Base-by-base conservation (phyloP, 2,888 invertebrate species). In the Epinotia nisella region DNA sequence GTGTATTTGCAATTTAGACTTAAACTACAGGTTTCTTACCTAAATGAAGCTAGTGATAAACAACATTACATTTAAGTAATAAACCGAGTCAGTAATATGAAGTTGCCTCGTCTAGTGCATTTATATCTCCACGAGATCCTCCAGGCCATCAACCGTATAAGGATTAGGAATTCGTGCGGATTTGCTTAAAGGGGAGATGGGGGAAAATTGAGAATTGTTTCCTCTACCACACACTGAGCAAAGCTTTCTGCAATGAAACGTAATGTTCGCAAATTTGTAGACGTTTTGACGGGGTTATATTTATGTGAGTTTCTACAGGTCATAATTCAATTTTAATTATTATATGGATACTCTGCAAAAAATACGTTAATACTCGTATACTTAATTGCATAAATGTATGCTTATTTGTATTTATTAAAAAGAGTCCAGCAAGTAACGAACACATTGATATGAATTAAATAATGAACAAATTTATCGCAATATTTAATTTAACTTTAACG, bases 101-200 rank as follows among this genome's bases (percentile, higher is more conserved):
- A 49, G 70, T 64, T 59, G 70, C 69, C 74, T 59, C 72, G 64
- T 78, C 76, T 74, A 80, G 77, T 77, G 80, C 82, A 76, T 81
- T 80, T 83, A 80, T 83, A 84, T 87, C 83, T 71, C 74, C 80
- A 79, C 81, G 84, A 83, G 83, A 86, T 87, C 85, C 86, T 84
- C 78, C 75, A 84, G 80, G 87, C 86, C 83, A 83, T 81, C 82
- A 82, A 81, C 86, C 87, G 85, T 89, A 89, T 88, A 88, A 86
- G 90, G 90, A 90, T 91, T 88, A 90, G 87, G 88, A 88, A 89
- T 90, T 88, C 84, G 86, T 87, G 86, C 81, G 88, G 89, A 90
- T 92, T 91, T 90, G 86, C 88, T 87, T 89, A 89, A 87, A 90
- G 87, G 86, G 85, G 85, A 85, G 84, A 83, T 82, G 83, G 83